Percentiles rank a stretch among this genome's conserved stretches.
Evolutionary conservation across 2,888 invertebrate species (phyloP).

Genomic region (Rugalucina vietnamica): DNA sequence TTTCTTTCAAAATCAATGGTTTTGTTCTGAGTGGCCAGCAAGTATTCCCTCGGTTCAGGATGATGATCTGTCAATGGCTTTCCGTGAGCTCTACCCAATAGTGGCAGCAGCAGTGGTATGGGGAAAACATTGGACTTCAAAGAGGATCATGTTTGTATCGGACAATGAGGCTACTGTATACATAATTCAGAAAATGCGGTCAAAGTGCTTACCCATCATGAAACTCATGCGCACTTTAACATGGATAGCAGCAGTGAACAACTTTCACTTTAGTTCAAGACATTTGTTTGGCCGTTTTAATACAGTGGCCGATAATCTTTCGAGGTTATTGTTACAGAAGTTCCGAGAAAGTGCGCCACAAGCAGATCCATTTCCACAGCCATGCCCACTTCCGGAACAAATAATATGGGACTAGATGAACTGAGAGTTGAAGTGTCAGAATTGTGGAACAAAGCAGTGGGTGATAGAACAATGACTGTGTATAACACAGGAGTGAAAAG

Average conservation of each 20-base stretch:
- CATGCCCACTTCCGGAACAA: background rate
- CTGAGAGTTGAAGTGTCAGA: background rate
- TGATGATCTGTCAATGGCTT: background rate
- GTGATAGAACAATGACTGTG: background rate
- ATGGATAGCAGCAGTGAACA: slow-evolving; percentile 1
- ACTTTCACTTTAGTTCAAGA: background rate
- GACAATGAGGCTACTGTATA: background rate
- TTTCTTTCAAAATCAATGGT: background rate
- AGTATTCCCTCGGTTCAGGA: background rate
- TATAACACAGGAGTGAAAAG: background rate
- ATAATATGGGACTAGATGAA: background rate
- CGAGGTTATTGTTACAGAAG: background rate
- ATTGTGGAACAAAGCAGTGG: background rate
- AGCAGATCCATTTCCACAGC: background rate
- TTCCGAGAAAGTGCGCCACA: background rate
- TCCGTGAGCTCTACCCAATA: background rate
- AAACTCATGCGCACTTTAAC: background rate
- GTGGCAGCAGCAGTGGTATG: background rate
- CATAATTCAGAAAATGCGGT: background rate
- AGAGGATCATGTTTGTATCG: background rate
- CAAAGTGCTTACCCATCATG: background rate
- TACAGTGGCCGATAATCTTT: background rate
- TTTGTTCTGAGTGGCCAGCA: background rate
- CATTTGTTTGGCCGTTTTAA: background rate
- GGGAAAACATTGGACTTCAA: background rate